Base-by-base conservation (phyloP, 1,140 invertebrate species). In the Neocloeon triangulifer region DNA sequence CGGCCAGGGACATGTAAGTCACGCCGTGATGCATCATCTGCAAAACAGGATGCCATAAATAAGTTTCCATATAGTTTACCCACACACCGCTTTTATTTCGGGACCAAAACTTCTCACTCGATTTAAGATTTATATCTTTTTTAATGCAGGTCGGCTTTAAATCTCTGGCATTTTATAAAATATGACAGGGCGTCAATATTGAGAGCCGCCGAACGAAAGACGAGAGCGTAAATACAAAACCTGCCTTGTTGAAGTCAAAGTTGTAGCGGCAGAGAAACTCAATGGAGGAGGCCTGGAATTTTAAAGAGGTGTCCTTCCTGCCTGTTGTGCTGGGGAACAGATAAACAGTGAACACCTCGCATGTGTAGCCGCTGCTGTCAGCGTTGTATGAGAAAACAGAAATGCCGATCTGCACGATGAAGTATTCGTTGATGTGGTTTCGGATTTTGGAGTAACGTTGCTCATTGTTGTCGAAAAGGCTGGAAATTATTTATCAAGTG, bases 211-310 rank as follows among this genome's bases (percentile, higher is more conserved):
- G n/a, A n/a, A n/a, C n/a, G n/a, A n/a, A n/a, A n/a, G n/a, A n/a
- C n/a, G n/a, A n/a, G n/a, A n/a, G n/a, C n/a, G n/a, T n/a, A n/a
- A 17, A 30, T 38, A 41, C 16, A 30, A 35, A 12, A 45, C 37
- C 36, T 59, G 76, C 73, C 63, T 76, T 73, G 48, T 76, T 75
- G 45, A 76, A 78, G 47, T 78, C 60, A 54, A 78, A 77, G 17
- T 66, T 59, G 46, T 73, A 51, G 30, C 46, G 47, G 39, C 56
- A 52, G 5, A 78, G 47, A 49, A 80, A 80, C 33, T 66, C 57
- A 2, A 73, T 38, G 12, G 64, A 58, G 2, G 61, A 58, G 7
- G 61, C 51, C 53, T 77, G 68, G 44, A 62, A 69, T 3, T 59
- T 46, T 42, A 74, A 69, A 8, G 51, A 48, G 36, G 59, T 58